Percentiles rank a stretch among this genome's conserved stretches.
These are phyloP conservation scores for Leptopilina boulardi DNA, from an alignment of 1,140 invertebrate species.

Conservation along the genomic window DNA sequence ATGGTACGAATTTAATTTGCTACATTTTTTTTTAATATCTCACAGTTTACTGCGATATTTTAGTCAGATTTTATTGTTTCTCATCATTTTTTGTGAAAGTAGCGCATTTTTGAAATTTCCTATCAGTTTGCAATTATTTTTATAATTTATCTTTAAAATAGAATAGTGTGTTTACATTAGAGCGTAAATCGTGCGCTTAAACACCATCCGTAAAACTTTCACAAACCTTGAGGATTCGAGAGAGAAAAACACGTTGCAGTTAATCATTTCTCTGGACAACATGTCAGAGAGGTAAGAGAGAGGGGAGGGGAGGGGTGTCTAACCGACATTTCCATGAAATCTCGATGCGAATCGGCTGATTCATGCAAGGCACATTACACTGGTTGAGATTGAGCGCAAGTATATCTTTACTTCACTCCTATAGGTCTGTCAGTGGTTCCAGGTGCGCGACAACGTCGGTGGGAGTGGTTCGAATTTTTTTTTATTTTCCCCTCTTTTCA, in stretches of 20 bases:
- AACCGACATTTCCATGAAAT: slow-evolving; percentile 46
- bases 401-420: not conserved
- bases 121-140: too few relatives aligned
- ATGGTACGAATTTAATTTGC: too few relatives aligned
- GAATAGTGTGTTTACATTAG: too few relatives aligned
- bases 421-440: slow-evolving; percentile 42
- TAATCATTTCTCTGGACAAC: slow-evolving; percentile 44
- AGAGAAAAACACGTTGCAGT: slow-evolving; percentile 36
- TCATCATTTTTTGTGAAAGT: too few relatives aligned
- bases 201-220: too few relatives aligned
- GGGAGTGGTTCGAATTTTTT: slow-evolving; percentile 49
- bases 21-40: too few relatives aligned
- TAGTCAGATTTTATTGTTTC: too few relatives aligned
- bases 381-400: slow-evolving; percentile 6
- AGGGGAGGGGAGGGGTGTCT: slow-evolving; percentile 20
- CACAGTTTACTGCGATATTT: too few relatives aligned
- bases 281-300: slow-evolving; percentile 2
- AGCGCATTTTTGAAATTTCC: too few relatives aligned
- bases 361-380: slow-evolving; percentile 36
- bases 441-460: slow-evolving; percentile 52
- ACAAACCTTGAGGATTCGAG: slow-evolving; percentile 31
- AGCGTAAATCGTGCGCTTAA: too few relatives aligned
- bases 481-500: slow-evolving; percentile 10
- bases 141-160: too few relatives aligned
- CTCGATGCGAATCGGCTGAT: slow-evolving; percentile 44